phyloP scores from a whole-genome alignment of 2,888 invertebrate genomes.

The Drosophila basisetae region DNA sequence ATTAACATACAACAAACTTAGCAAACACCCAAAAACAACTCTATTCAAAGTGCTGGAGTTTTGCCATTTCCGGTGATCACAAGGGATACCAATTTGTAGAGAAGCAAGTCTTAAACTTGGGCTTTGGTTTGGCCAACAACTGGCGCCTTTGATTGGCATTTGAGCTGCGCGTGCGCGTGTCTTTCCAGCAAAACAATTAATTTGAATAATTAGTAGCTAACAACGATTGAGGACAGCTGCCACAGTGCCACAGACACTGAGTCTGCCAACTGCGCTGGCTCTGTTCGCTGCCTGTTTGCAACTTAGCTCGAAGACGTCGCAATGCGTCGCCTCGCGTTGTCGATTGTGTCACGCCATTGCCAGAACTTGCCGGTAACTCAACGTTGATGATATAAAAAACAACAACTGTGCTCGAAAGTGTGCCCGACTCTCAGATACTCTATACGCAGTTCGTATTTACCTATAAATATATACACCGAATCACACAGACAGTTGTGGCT shows the following conservation, averaged over 20 bases:
- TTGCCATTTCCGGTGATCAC: constrained; percentile 44
- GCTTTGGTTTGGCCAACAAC: constrained; percentile 27
- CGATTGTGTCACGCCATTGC: constrained; percentile 73
- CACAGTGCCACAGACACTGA: background rate
- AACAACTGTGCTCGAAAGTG: too few relatives aligned
- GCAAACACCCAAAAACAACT: constrained; percentile 54
- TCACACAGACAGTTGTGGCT: background rate
- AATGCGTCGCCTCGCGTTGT: constrained; percentile 36
- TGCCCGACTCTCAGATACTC: background rate
- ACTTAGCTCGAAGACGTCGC: constrained; percentile 48
- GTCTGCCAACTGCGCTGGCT: background rate
- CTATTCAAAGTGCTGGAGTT: constrained; percentile 54
- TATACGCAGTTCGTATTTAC: background rate
- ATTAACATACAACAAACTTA: constrained; percentile 46
- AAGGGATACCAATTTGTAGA: constrained; percentile 26
- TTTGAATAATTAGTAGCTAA: constrained; percentile 82
- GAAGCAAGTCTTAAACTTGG: constrained; percentile 47
- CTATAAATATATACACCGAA: background rate
- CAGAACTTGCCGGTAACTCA: constrained; percentile 60
- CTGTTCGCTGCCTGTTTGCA: background rate
- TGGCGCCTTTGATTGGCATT: constrained; percentile 74
- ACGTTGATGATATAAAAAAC: constrained; percentile 48
- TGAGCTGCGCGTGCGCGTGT: constrained; percentile 79
- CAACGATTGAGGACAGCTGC: constrained; percentile 47
- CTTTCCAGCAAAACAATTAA: constrained; percentile 77